phyloP scores from a whole-genome alignment of 2,797 vertebrate genomes.

The Anniella stebbinsi region DNA sequence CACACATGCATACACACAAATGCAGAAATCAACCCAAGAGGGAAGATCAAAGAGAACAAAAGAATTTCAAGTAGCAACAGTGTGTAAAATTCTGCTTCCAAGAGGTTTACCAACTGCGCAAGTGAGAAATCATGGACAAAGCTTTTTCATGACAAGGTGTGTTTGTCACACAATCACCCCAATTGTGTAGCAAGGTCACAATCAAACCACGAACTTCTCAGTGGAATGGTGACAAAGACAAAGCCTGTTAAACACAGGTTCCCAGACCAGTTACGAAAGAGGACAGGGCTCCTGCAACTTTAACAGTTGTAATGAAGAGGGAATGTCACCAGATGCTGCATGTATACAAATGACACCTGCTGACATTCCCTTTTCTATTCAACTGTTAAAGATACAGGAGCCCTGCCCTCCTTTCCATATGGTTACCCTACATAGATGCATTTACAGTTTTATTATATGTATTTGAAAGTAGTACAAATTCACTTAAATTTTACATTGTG shows the following conservation, averaged over 20 bases:
- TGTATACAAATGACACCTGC: too few relatives aligned
- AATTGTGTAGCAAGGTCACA: background rate
- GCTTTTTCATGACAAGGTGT: background rate
- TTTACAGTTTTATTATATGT: too few relatives aligned
- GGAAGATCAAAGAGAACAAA: constrained; percentile 8
- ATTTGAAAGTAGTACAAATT: too few relatives aligned
- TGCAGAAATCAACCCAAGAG: constrained; percentile 65
- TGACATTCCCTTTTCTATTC: too few relatives aligned
- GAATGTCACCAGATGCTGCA: too few relatives aligned
- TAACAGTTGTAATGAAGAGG: too few relatives aligned
- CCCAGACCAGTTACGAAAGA: too few relatives aligned
- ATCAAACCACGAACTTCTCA: background rate
- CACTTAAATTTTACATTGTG: too few relatives aligned
- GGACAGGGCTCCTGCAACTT: too few relatives aligned
- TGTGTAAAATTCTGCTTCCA: constrained; percentile 39
- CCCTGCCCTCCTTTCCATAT: too few relatives aligned
- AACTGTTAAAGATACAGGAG: background rate
- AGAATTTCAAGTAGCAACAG: constrained; percentile 50
- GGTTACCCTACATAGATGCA: too few relatives aligned
- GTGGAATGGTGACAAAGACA: background rate
- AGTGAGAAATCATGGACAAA: background rate
- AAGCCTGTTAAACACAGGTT: background rate
- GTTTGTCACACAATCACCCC: background rate
- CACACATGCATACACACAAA: too few relatives aligned
- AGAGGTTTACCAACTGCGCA: constrained; percentile 46